Percentiles rank a stretch among this genome's conserved stretches.
phyloP scores from a whole-genome alignment of 2,888 invertebrate species.

The Scaptomyza polygonia region DNA sequence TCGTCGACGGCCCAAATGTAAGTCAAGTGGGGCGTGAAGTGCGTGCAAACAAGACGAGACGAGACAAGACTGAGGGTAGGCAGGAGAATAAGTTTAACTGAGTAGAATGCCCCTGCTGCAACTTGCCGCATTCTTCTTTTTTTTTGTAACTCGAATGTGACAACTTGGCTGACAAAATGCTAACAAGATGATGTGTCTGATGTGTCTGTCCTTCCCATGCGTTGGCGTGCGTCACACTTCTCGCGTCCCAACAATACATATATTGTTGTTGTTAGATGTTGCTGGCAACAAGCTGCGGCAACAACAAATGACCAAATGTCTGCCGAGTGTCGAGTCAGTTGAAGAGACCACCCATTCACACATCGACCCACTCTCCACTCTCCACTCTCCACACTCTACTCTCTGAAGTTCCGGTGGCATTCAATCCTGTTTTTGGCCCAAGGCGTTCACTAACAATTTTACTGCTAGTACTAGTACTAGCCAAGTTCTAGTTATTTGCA shows the following conservation, averaged over 20 bases:
- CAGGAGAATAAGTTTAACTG: background rate
- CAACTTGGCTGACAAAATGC: slow-evolving; percentile 79
- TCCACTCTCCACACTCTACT: background rate
- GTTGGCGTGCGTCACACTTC: slow-evolving; percentile 37
- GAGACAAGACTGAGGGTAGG: slow-evolving; percentile 2
- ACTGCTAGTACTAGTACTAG: background rate
- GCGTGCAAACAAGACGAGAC: slow-evolving; percentile 48
- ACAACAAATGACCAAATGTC: slow-evolving; percentile 78
- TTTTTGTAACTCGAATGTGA: too few species aligned
- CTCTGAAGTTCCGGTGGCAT: slow-evolving; percentile 15
- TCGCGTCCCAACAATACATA: slow-evolving; percentile 9
- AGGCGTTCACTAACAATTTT: slow-evolving; percentile 4
- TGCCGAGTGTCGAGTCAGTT: slow-evolving; percentile 58
- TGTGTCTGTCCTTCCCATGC: slow-evolving; percentile 18
- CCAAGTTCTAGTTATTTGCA: slow-evolving; percentile 53
- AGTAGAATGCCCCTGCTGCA: slow-evolving; percentile 14
- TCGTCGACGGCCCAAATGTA: slow-evolving; percentile 61
- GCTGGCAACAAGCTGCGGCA: slow-evolving; percentile 70
- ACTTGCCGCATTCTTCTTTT: slow-evolving; percentile 1
- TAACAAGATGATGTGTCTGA: slow-evolving; percentile 71
- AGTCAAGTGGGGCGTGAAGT: slow-evolving; percentile 77
- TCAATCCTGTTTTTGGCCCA: slow-evolving; percentile 36
- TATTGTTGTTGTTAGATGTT: slow-evolving; percentile 22
- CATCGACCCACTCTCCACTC: background rate
- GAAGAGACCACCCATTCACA: slow-evolving; percentile 47